A percentile compares a stretch with the other conserved stretches of the same genome.
Conservation (phyloP, 1,140 invertebrate genomes). For the Bombus huntii region DNA sequence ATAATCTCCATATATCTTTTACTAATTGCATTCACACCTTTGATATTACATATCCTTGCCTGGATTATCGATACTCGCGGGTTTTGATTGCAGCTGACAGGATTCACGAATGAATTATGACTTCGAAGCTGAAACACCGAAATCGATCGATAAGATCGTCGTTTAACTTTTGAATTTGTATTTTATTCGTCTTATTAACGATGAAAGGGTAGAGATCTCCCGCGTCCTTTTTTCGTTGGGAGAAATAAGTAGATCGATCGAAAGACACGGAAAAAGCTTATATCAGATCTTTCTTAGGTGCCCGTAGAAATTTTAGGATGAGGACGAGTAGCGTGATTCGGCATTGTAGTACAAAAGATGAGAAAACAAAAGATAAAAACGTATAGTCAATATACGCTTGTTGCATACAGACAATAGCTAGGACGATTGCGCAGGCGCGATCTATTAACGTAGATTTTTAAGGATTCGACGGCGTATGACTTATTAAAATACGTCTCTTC, state of each 20-base stretch:
- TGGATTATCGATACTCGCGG: conserved; percentile 47
- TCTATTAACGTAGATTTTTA: conserved; percentile 69
- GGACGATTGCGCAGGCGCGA: conserved; percentile 74
- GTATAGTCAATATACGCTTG: conserved; percentile 72
- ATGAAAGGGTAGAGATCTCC: neutral
- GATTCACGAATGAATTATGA: conserved; percentile 1
- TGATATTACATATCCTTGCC: conserved; percentile 63
- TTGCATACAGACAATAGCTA: conserved; percentile 75
- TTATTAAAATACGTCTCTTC: conserved; percentile 51
- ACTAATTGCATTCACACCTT: conserved; percentile 60
- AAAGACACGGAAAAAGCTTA: conserved; percentile 53
- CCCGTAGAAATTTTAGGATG: conserved; percentile 56
- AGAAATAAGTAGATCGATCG: conserved; percentile 13
- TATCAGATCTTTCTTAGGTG: conserved; percentile 62
- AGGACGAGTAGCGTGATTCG: conserved; percentile 65
- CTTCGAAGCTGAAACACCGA: conserved; percentile 5
- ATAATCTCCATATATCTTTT: conserved; percentile 57
- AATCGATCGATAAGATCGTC: neutral
- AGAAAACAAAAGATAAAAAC: conserved; percentile 45
- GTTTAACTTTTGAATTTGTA: conserved; percentile 14
- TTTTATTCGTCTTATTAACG: neutral
- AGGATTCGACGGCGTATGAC: conserved; percentile 47
- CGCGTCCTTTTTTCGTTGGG: neutral
- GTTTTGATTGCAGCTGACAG: conserved; percentile 11
- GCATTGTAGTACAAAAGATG: conserved; percentile 74